Conservation (phyloP, 2,888 invertebrate genomes). For the Apamea sordens region DNA sequence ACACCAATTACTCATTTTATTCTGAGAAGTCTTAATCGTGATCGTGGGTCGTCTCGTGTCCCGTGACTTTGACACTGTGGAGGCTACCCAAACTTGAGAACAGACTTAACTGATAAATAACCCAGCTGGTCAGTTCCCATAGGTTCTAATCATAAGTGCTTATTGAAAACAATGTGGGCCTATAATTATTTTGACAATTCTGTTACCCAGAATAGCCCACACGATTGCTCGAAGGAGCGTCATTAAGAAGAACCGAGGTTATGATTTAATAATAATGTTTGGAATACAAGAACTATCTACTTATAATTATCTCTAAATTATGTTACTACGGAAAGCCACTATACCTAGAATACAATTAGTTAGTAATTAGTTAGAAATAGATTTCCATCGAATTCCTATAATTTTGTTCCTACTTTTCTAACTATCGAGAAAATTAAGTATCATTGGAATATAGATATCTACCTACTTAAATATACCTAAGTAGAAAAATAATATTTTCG, state of each 20-base stretch:
- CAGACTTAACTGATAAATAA: background rate
- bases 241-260: background rate
- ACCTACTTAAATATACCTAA: no score
- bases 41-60: background rate
- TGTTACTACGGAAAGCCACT: background rate
- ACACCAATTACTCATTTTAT: no score
- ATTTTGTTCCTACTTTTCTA: background rate
- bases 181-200: background rate
- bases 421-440: background rate
- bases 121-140: conserved; percentile 13
- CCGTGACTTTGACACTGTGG: background rate
- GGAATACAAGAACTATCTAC: background rate
- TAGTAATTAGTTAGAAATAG: no score
- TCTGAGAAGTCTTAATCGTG: background rate
- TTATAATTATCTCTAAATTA: background rate
- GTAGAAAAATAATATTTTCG: no score
- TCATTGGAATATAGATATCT: background rate
- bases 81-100: no score
- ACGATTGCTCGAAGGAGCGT: background rate
- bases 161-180: background rate
- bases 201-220: background rate
- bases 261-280: conserved; percentile 17
- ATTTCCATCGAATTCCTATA: background rate
- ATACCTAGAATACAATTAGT: background rate
- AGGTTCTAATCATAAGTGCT: background rate